Evolutionary conservation across 2,797 vertebrate species (phyloP), one percentile per base, ranked within the genome.

Genomic region (Spinus pinus): DNA sequence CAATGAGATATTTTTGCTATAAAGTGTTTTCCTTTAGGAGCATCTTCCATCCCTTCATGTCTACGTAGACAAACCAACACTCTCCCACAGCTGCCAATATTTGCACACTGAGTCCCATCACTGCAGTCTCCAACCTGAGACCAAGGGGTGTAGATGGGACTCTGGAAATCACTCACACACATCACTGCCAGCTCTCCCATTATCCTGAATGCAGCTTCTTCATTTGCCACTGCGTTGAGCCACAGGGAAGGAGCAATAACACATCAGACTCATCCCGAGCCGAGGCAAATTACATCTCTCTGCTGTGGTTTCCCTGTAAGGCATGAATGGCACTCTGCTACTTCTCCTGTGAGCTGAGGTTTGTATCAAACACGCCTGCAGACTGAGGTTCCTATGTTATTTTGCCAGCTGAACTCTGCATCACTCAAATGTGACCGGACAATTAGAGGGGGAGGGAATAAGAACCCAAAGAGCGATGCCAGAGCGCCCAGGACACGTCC

Each of bases 401-500:
- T 86, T 87, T 81, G 88, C 73, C 93, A 84, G 83, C 77, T 80
- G 90, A 95, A 70, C 88, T 64, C 89, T 62, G 69, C 90, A 85
- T 86, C 92, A 81, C 83, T 69, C 78, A 73, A 86, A 96, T 74
- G 88, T 62, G 95, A 95, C 88, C 16, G 53, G 93, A 88, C 71
- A 69, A 90, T 91, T 80, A 92, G 58, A 86, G 83, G 51, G 69
- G 94, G 86, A 93, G 83, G 94, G 95, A 92, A 75, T 39, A 46
- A 82, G 88, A 96, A 57, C 81, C 82, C 88, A 79, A 95, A 77
- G 81, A 93, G 90, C 19, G 6, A 88, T 90, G 92, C 90, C 93
- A 93, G 72, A 88, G 91, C 13, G 42, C 84, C 91, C 82, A 86
- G 80, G 75, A 91, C 92, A 75, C 3, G 73, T 92, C 95, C 86